These are phyloP conservation scores for Syrphus vitripennis DNA, from an alignment of 2,888 invertebrate species.

Conservation along the genomic window DNA sequence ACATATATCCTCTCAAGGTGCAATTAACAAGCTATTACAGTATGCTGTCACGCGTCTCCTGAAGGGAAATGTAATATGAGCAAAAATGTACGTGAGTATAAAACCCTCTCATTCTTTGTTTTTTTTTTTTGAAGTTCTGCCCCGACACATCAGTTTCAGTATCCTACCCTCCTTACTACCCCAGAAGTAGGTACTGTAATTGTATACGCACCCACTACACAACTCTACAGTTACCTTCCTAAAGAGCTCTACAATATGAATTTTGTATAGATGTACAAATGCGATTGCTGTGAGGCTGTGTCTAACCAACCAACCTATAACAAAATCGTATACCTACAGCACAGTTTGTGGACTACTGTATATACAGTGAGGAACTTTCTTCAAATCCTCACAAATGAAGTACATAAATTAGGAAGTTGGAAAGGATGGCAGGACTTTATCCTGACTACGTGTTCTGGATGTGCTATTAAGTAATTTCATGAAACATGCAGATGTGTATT, in stretches of 20 bases:
- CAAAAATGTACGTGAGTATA: constrained; percentile 59
- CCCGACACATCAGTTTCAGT: neutral
- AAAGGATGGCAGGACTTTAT: constrained; percentile 64
- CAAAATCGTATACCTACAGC: neutral
- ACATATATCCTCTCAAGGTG: constrained; percentile 34
- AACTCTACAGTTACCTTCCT: neutral
- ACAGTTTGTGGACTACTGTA: neutral
- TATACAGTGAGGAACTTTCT: constrained; percentile 54
- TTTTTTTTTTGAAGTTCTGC: constrained; percentile 47
- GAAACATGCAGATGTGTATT: constrained; percentile 64
- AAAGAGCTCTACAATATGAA: neutral
- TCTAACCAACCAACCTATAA: neutral
- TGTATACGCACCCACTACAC: constrained; percentile 24
- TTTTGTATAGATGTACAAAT: neutral
- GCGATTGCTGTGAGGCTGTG: neutral
- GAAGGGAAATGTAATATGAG: constrained; percentile 33
- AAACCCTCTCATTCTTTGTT: constrained; percentile 35
- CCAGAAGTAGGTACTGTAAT: too few species aligned
- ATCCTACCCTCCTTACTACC: too few species aligned
- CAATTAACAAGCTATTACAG: constrained; percentile 68
- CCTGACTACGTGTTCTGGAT: constrained; percentile 65
- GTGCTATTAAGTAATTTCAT: constrained; percentile 60
- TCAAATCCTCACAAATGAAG: constrained; percentile 70
- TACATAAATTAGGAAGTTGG: constrained; percentile 69
- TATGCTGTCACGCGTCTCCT: constrained; percentile 53